These are phyloP conservation scores for Subacronicta megacephala DNA, from an alignment of 2,888 invertebrate genomes.

Conservation along the genomic window DNA sequence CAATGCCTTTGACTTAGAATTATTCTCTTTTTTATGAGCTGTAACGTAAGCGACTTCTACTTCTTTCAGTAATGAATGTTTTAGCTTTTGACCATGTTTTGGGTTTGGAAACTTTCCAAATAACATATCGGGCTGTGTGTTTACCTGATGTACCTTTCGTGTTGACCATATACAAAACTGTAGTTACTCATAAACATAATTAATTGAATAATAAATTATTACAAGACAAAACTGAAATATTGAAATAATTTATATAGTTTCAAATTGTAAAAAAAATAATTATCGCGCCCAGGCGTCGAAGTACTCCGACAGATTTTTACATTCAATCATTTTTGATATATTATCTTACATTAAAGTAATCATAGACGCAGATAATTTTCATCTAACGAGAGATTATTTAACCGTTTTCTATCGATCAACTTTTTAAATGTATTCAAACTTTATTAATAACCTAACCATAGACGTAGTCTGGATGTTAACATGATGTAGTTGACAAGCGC, in stretches of 20 bases:
- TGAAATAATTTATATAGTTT: too few species aligned
- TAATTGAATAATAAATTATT: too few species aligned
- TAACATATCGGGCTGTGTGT: not conserved
- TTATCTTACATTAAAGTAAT: too few species aligned
- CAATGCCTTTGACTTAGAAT: conserved; percentile 12
- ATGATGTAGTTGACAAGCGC: conserved; percentile 15
- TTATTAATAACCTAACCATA: conserved; percentile 8
- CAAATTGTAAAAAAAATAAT: too few species aligned
- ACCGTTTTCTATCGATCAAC: conserved; percentile 16
- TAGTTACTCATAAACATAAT: too few species aligned
- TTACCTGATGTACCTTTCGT: too few species aligned
- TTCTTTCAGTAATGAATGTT: too few species aligned
- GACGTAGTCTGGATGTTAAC: conserved; percentile 21
- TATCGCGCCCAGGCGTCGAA: too few species aligned
- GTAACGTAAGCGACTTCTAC: conserved; percentile 23
- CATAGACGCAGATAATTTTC: not conserved
- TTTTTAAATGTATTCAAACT: conserved; percentile 2
- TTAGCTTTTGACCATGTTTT: conserved; percentile 12
- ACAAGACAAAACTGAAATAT: too few species aligned
- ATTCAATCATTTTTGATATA: too few species aligned
- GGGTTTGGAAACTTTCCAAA: conserved; percentile 3
- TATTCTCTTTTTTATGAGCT: conserved; percentile 14
- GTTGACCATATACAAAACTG: too few species aligned
- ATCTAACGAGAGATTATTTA: conserved; percentile 14
- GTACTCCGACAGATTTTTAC: too few species aligned